Evolutionary conservation across 2,113 vertebrate species (phyloP).

Genomic region (Poecilia latipinna): DNA sequence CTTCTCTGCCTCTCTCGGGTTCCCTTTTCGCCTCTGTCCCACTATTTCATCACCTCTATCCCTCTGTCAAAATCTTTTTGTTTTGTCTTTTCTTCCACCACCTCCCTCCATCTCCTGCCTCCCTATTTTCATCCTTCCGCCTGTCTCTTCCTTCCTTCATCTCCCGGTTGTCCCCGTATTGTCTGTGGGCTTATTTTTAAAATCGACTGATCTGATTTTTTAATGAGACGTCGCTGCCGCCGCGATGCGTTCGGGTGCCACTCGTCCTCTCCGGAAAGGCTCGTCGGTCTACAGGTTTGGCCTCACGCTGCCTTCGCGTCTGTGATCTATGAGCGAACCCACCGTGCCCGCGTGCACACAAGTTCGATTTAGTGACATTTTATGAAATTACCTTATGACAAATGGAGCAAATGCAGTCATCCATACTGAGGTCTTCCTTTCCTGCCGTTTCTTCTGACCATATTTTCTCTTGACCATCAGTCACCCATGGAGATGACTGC

Average conservation of each 20-base stretch:
- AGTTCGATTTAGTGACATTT: constrained; percentile 1
- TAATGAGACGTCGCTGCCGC: background rate
- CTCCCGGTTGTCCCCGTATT: constrained; percentile 42
- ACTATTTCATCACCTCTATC: constrained; percentile 57
- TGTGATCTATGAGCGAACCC: background rate
- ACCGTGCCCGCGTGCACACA: background rate
- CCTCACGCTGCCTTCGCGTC: background rate
- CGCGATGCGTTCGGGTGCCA: background rate
- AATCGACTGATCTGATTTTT: background rate
- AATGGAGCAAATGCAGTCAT: background rate
- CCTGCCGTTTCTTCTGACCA: no score
- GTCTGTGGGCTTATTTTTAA: constrained; percentile 18
- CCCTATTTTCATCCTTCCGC: constrained; percentile 17
- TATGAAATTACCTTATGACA: background rate
- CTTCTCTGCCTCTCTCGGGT: constrained; percentile 40
- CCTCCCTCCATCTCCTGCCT: constrained; percentile 22
- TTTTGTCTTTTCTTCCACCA: constrained; percentile 8
- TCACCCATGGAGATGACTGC: background rate
- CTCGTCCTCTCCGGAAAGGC: background rate
- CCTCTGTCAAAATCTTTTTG: constrained; percentile 13
- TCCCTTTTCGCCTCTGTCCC: constrained; percentile 51
- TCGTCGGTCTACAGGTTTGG: background rate
- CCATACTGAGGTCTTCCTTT: background rate
- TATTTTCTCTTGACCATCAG: background rate
- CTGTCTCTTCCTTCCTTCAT: background rate